These are phyloP conservation scores for Orchesella flavescens DNA, from an alignment of 2,888 invertebrate species.

Conservation along the genomic window DNA sequence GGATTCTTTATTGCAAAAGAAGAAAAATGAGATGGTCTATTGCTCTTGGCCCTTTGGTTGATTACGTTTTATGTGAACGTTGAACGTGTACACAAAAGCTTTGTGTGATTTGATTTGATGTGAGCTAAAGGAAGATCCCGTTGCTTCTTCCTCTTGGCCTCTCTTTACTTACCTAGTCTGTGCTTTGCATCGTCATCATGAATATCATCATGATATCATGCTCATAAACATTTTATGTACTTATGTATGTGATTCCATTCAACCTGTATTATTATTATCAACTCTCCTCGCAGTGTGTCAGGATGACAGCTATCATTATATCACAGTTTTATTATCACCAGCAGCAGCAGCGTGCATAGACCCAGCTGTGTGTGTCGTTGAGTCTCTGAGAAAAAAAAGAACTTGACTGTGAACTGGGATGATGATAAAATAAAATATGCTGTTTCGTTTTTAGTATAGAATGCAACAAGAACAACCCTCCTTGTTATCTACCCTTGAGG, in stretches of 20 bases:
- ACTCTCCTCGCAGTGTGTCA: slow-evolving; percentile 46
- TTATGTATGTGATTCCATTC: slow-evolving; percentile 2
- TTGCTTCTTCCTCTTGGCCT: slow-evolving; percentile 45
- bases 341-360: too few species aligned
- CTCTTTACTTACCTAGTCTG: background rate
- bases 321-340: slow-evolving; percentile 49
- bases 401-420: too few species aligned
- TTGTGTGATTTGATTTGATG: too few species aligned
- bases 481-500: slow-evolving; percentile 31
- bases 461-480: background rate
- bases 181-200: background rate
- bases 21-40: slow-evolving; percentile 1
- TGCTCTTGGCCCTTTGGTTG: slow-evolving; percentile 22
- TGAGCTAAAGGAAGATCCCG: slow-evolving; percentile 34
- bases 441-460: too few species aligned
- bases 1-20: too few species aligned
- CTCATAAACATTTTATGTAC: slow-evolving; percentile 11
- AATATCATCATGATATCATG: slow-evolving; percentile 7
- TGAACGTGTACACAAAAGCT: background rate
- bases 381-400: background rate
- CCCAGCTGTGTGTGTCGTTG: slow-evolving; percentile 17
- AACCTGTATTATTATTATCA: slow-evolving; percentile 39
- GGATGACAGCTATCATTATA: slow-evolving; percentile 54
- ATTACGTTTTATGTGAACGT: slow-evolving; percentile 2
- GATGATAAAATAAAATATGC: too few species aligned